Evolutionary conservation across 2,797 vertebrate genomes (phyloP), one percentile per base, ranked within the genome.

Genomic region (Mallotus villosus): DNA sequence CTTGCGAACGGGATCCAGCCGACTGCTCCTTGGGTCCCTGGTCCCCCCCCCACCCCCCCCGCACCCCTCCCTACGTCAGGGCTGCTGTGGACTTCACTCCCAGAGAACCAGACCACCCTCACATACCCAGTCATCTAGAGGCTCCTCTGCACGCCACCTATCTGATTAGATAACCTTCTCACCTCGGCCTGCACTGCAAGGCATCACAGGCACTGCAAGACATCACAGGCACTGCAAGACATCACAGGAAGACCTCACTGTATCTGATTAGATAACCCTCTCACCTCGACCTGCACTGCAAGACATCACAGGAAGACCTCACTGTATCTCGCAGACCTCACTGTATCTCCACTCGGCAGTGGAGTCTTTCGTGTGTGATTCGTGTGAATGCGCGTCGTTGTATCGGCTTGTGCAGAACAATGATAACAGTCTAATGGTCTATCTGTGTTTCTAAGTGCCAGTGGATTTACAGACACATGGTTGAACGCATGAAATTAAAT

Each of bases 1-100:
- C 63, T 53, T 53, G 77, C 8, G 55, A 83, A 67, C 46, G 65
- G 73, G 67, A 70, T 73, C 37, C 32, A 59, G 9, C 74, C 60
- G 68, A 65, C 55, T 41, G 62, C 74, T 25, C 55, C 11, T 46
- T 14, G 57, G 24, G 37, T 17, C 41, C 5, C 34, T 41, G 19
- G 9, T n/a, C n/a, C 41, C 37, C 21, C 21, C 16, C 62, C 25
- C 1, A n/a, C 12, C 53, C 5, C 3, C 9, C 19, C 25, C 22
- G 12, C 49, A 34, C 1, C 0, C 12, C 8, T 19, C 4, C 0
- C 0, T 21, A 5, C 22, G n/a, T 5, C 51, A 34, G 32, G 64
- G 57, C 27, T 29, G 24, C 21, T 34, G 70, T 5, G 34, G 17
- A 70, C n/a, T 78, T 75, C 19, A 55, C 17, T 21, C 16, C 21